Conservation (phyloP, 2,797 vertebrate species). For the Phaenicophaeus curvirostris region DNA sequence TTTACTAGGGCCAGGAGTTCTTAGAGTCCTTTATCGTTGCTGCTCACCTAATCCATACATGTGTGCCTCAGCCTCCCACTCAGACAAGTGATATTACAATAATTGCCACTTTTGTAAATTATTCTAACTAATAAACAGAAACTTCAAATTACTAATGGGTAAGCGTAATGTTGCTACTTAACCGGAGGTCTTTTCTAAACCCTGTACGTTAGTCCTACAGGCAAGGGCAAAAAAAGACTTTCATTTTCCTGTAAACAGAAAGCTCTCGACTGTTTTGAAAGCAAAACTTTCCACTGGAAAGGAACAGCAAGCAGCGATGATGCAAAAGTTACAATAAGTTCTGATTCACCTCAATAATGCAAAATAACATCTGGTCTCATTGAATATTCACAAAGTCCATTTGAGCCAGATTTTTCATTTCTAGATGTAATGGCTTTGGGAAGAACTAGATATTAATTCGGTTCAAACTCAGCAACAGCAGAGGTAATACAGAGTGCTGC, state of each 20-base stretch:
- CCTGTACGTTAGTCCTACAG: background rate
- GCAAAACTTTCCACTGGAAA: background rate
- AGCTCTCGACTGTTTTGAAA: background rate
- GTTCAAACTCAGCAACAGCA: slow-evolving; percentile 26
- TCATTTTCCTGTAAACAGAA: background rate
- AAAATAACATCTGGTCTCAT: slow-evolving; percentile 49
- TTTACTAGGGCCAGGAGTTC: background rate
- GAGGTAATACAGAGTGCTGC: background rate
- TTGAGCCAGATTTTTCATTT: slow-evolving; percentile 49
- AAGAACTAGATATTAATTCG: slow-evolving; percentile 52
- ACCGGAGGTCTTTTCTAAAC: background rate
- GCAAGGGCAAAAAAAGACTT: background rate
- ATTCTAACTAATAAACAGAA: background rate
- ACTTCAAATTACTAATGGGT: background rate
- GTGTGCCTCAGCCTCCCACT: background rate
- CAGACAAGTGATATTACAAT: background rate
- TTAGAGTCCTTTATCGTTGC: background rate
- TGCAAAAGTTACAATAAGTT: slow-evolving; percentile 28
- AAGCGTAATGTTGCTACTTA: background rate
- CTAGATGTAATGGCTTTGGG: background rate
- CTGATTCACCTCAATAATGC: slow-evolving; percentile 6
- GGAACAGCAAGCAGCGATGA: background rate
- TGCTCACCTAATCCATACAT: background rate
- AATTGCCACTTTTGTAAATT: background rate
- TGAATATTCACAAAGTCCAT: slow-evolving; percentile 37